Base-by-base conservation (phyloP, 2,888 invertebrate genomes). In the Ormyrus nitidulus region DNA sequence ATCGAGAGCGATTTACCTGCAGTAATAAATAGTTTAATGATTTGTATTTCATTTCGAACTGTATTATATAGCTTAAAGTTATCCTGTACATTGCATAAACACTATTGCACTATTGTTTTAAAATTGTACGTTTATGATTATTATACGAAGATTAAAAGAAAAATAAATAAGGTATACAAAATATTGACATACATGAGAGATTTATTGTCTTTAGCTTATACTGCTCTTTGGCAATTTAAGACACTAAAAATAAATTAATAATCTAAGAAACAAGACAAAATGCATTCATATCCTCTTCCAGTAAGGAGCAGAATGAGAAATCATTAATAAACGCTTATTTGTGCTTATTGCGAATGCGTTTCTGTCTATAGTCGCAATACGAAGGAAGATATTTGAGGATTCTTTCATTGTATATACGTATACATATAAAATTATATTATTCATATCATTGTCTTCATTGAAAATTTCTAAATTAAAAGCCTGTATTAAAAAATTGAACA, bases 381-480 rank as follows among this genome's bases (percentile, higher is more conserved):
- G 19, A 77, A 69, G 53, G 64, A 77, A 78, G 48, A 87, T 85
- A 79, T 61, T 81, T 73, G 54, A 79, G 19, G 10, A 86, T 89
- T 89, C 91, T 91, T 91, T 90, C 90, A 90, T 89, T 92, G 92
- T 92, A 92, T 91, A 92, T 92, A 92, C 91, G 91, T 91, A 92
- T 91, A 89, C 83, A 85, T 83, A 85, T 85, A 82, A 81, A 83
- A 87, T 85, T 86, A 87, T 87, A 87, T 86, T 88, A 88, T 92
- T 94, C 94, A 94, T 94, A 94, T 94, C 93, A 94, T 94, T 94
- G 94, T 94, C 94, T 94, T 94, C 94, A 94, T 94, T 94, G 93
- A 94, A 93, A 92, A 94, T 94, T 94, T 94, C 94, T 94, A 94
- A 94, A 94, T 94, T 94, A 92, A 91, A 89, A 91, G 90, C 91